Base-by-base conservation (phyloP, 2,888 invertebrate genomes). In the Buathra laborator region DNA sequence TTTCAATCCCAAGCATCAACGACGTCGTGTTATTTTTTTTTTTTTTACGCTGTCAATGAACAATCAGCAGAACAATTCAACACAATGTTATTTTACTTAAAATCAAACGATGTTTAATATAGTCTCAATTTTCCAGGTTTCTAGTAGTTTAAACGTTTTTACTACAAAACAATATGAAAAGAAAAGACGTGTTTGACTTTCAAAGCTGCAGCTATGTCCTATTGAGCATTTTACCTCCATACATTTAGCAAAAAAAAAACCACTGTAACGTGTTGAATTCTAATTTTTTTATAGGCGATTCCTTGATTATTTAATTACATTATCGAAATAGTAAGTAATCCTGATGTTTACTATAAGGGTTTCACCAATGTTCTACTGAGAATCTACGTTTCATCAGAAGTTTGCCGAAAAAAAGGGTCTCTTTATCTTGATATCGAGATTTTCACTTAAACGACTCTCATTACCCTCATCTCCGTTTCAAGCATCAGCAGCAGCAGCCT, bases 401-500 rank as follows among this genome's bases (percentile, higher is more conserved):
- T 59, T 67, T 67, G 44, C 14, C 12, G 16, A 7, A 37, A 66
- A 2, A 56, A 67, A 67, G 6, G 14, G 19, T 67, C 19, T 19
- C 24, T 67, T 19, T 19, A 9, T 19, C 12, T 10, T 19, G 24
- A 46, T 44, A 46, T 44, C 46, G 12, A 46, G 19, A 67, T 67
- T 44, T 44, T 67, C 32, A 16, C 19, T 16, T 48, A 62, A 75
- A 48, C 32, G 62, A 51, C 37, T 6, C 19, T 43, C 48, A 66
- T 76, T 51, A 24, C 24, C 64, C 32, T 32, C 48, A 14, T 64
- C 48, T 51, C 12, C 2, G 62, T 16, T 12, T 6, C 32, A n/a
- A 14, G 64, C n/a, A 48, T 16, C 44, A 46, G 37, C 44, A 75
- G 32, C 75, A 56, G 66, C 12, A 77, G 44, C 53, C 44, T 14